These are phyloP conservation scores for Spondyliosoma cantharus DNA, from an alignment of 2,797 vertebrate species.

Conservation along the genomic window DNA sequence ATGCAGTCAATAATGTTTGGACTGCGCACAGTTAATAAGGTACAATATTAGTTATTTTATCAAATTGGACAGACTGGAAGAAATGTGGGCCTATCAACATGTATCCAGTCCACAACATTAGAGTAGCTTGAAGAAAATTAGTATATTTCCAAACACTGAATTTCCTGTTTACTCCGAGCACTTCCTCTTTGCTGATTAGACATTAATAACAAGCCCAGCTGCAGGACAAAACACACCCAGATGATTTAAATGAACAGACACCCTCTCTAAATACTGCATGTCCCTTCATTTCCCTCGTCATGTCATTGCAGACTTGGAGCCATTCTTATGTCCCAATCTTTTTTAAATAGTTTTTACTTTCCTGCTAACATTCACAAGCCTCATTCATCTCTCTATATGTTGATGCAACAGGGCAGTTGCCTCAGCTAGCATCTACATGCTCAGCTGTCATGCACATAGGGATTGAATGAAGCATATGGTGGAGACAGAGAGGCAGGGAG, in stretches of 20 bases:
- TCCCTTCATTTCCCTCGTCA: background rate
- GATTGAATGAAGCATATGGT: background rate
- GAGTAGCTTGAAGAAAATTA: constrained; percentile 6
- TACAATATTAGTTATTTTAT: constrained; percentile 37
- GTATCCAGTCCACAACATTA: background rate
- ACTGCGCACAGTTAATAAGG: constrained; percentile 23
- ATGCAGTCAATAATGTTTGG: background rate
- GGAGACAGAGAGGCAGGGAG: background rate
- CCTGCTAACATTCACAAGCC: background rate
- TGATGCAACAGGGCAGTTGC: background rate
- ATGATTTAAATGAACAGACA: background rate
- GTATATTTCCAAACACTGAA: constrained; percentile 55
- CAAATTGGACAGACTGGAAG: background rate
- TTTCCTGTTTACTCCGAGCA: constrained; percentile 73
- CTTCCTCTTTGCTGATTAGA: constrained; percentile 66
- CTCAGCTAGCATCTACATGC: background rate
- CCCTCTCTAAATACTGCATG: background rate
- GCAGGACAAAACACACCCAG: constrained; percentile 29
- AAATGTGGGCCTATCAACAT: background rate
- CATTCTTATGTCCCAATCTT: background rate
- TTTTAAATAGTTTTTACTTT: background rate
- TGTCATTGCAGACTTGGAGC: background rate
- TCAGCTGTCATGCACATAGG: constrained; percentile 17
- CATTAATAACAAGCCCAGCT: constrained; percentile 50
- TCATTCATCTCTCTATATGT: background rate